A percentile compares a stretch with the other conserved stretches of the same genome.
Evolutionary conservation across 2,797 vertebrate genomes (phyloP).

Genomic region (Neosilurus mollespiculum): DNA sequence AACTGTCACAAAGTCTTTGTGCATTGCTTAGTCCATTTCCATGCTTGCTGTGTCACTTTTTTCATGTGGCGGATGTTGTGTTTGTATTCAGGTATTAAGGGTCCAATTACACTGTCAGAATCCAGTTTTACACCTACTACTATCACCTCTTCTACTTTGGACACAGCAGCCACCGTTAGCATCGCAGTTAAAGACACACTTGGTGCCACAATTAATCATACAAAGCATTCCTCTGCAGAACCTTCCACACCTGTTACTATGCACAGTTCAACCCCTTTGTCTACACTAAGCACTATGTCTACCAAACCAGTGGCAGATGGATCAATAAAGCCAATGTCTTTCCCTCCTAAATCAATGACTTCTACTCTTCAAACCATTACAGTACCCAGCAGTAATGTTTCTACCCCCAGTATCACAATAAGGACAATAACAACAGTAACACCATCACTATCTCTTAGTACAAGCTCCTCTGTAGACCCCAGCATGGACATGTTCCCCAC

Average conservation of each 20-base stretch:
- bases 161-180: slow-evolving; percentile 38
- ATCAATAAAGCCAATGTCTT: slow-evolving; percentile 55
- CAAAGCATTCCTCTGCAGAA: slow-evolving; percentile 11
- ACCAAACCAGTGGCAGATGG: slow-evolving; percentile 55
- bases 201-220: slow-evolving; percentile 39
- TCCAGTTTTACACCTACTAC: slow-evolving; percentile 56
- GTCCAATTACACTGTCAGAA: slow-evolving; percentile 60
- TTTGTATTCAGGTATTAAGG: slow-evolving; percentile 81
- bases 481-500: slow-evolving; percentile 20
- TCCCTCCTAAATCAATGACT: slow-evolving; percentile 3
- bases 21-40: neutral
- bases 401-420: slow-evolving; percentile 48
- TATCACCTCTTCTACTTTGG: slow-evolving; percentile 54
- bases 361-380: slow-evolving; percentile 49
- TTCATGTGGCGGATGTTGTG: slow-evolving; percentile 36
- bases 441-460: slow-evolving; percentile 41
- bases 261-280: slow-evolving; percentile 24
- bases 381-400: slow-evolving; percentile 29
- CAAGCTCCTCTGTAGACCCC: slow-evolving; percentile 31
- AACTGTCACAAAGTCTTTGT: neutral
- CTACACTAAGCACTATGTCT: slow-evolving; percentile 34
- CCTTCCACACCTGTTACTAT: slow-evolving; percentile 36
- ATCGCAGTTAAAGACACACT: slow-evolving; percentile 26
- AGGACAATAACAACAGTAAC: slow-evolving; percentile 52
- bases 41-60: neutral